Evolutionary conservation across 2,888 invertebrate species (phyloP), one percentile per base, ranked within the genome.

Genomic region (Leptinotarsa juncta): DNA sequence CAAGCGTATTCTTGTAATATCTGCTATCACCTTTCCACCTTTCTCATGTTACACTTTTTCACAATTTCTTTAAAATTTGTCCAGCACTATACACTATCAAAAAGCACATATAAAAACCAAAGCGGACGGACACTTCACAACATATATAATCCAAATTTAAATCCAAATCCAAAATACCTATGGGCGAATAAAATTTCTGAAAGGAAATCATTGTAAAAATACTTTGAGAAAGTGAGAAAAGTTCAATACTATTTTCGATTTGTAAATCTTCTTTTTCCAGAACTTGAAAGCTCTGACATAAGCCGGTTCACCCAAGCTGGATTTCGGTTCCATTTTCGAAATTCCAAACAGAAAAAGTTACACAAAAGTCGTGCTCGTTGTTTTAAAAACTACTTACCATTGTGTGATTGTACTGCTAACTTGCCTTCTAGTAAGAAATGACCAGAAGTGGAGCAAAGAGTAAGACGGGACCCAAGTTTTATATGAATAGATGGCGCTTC

Each of bases 391-490:
- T 78, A 86, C 89, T 89, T 84, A 88, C 89, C 89, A 89, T 89
- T 86, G 83, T 86, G 84, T 84, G 84, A 83, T 84, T 82, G 77
- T 82, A 82, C 84, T 81, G 82, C 81, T 85, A 85, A 82, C 92
- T 92, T 92, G 91, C 91, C 92, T 91, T 92, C 92, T 91, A 91
- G 92, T 91, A 91, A 92, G 90, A 91, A 90, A 78, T 76, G 91
- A 93, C 92, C 92, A 93, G 93, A 92, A 94, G 93, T 94, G 93
- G 92, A 91, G 91, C 91, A 90, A 90, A 88, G 90, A 89, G 90
- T 89, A 90, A 90, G 90, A 90, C 90, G 89, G 90, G 90, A 89
- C 89, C 89, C 90, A 90, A 90, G 92, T 93, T 93, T 93, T 93
- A 93, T 93, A 92, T 90, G 90, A 90, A 90, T 89, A 93, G 93